Conservation (phyloP, 1,140 invertebrate species). For the Drosophila ananassae region DNA sequence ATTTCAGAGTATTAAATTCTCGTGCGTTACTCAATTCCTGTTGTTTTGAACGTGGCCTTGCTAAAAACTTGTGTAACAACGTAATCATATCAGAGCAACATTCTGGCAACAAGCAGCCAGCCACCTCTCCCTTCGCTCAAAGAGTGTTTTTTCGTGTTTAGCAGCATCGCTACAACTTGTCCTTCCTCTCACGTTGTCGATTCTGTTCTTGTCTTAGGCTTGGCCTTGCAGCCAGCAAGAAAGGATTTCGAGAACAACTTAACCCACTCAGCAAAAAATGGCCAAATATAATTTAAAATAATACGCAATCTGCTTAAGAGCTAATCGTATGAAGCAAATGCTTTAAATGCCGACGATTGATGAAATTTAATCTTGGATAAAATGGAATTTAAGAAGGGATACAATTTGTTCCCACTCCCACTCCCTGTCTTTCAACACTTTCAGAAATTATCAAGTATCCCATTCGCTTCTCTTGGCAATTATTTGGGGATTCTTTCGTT, state of each 20-base stretch:
- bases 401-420: background rate
- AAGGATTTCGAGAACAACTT: conserved; percentile 28
- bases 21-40: background rate
- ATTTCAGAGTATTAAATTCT: conserved; percentile 4
- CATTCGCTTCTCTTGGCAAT: background rate
- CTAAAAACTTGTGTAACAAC: conserved; percentile 49
- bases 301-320: conserved; percentile 16
- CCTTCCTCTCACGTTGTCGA: conserved; percentile 25
- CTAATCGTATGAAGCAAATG: conserved; percentile 18
- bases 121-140: background rate
- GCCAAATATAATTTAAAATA: conserved; percentile 29
- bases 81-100: conserved; percentile 70
- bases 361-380: background rate
- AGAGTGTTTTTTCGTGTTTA: conserved; percentile 46
- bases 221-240: conserved; percentile 20
- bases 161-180: conserved; percentile 30
- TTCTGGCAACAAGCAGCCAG: conserved; percentile 33
- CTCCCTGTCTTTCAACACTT: background rate
- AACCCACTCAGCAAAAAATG: conserved; percentile 17
- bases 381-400: background rate
- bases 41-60: conserved; percentile 17
- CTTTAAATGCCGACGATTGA: background rate
- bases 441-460: background rate
- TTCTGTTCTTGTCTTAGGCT: conserved; percentile 17
- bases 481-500: background rate